These are phyloP conservation scores for Scaptomyza graminum DNA, from an alignment of 1,140 invertebrate species.

Conservation along the genomic window DNA sequence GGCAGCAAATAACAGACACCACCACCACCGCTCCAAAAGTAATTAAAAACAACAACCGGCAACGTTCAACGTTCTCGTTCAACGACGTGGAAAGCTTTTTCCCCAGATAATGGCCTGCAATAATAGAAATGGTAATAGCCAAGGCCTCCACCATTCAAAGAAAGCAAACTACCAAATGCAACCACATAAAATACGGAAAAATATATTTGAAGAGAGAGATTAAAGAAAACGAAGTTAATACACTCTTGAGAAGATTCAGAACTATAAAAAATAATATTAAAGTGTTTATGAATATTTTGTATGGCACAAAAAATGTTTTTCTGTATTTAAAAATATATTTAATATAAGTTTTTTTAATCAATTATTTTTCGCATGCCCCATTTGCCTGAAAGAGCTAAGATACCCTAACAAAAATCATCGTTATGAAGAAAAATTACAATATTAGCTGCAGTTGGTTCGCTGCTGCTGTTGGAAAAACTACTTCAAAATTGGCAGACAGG, in stretches of 20 bases:
- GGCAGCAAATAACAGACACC: slow-evolving; percentile 13
- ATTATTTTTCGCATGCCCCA: no score
- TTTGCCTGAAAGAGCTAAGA: no score
- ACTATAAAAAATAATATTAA: not conserved
- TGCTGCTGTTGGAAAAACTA: slow-evolving; percentile 23
- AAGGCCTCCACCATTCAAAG: slow-evolving; percentile 32
- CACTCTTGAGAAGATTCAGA: not conserved
- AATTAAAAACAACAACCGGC: slow-evolving; percentile 57
- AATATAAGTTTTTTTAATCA: no score
- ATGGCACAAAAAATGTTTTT: no score
- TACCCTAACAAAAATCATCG: not conserved
- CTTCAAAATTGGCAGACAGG: slow-evolving; percentile 45
- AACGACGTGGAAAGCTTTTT: slow-evolving; percentile 53
- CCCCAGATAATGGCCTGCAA: slow-evolving; percentile 56
- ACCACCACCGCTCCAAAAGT: slow-evolving; percentile 36
- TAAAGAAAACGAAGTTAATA: not conserved
- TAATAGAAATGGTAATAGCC: slow-evolving; percentile 63
- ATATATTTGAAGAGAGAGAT: not conserved
- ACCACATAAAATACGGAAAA: slow-evolving; percentile 9
- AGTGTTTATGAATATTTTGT: no score
- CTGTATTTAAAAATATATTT: no score
- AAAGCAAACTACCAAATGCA: slow-evolving; percentile 30
- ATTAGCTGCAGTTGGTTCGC: slow-evolving; percentile 28
- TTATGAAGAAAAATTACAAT: slow-evolving; percentile 37
- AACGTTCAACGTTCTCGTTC: not conserved